Evolutionary conservation across 2,888 invertebrate genomes (phyloP).

Genomic region (Calliphora vomitoria): DNA sequence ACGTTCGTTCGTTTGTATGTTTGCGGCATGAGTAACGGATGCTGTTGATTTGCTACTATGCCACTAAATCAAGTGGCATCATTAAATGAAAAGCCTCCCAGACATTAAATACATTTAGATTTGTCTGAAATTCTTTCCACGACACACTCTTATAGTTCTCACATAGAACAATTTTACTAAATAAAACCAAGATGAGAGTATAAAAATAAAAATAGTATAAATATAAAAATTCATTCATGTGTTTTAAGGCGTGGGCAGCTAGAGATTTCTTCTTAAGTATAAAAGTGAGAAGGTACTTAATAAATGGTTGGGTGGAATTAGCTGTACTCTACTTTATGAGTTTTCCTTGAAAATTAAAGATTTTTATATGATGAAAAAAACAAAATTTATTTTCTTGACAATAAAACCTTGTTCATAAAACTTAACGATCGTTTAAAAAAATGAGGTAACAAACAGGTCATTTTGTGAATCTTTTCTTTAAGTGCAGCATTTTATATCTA

Average conservation of each 20-base stretch:
- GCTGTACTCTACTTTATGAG: background rate
- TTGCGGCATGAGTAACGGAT: slow-evolving; percentile 61
- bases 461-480: too few relatives aligned
- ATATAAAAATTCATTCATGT: slow-evolving; percentile 10
- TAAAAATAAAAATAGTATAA: background rate
- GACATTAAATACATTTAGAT: slow-evolving; percentile 56
- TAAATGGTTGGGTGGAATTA: background rate
- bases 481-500: too few relatives aligned
- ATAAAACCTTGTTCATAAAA: background rate
- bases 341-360: background rate
- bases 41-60: slow-evolving; percentile 66
- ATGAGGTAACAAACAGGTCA: too few relatives aligned
- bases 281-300: background rate
- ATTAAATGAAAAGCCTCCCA: slow-evolving; percentile 54
- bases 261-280: background rate
- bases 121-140: slow-evolving; percentile 23
- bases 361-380: background rate
- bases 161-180: slow-evolving; percentile 46
- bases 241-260: slow-evolving; percentile 4
- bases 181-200: background rate
- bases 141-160: slow-evolving; percentile 40
- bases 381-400: background rate
- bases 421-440: background rate
- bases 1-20: background rate
- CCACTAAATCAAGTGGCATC: slow-evolving; percentile 64